Evolutionary conservation across 2,113 vertebrate species (phyloP), one percentile per base, ranked within the genome.

Genomic region (Phylloscopus trochiloides): DNA sequence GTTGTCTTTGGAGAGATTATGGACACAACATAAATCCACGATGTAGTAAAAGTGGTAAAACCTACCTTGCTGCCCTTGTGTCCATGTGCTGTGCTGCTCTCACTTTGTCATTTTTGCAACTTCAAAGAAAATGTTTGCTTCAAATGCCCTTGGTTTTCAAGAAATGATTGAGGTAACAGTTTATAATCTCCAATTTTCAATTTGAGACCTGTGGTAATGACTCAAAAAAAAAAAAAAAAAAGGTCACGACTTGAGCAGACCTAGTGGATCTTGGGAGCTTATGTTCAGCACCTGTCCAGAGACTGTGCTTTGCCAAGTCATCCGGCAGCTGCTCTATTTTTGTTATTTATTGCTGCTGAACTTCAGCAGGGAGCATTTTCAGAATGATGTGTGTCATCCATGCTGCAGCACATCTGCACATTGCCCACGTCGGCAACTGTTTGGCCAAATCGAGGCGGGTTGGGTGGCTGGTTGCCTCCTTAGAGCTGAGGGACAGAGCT

Each of bases 351-450:
- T 58, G 28, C 25, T 76, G 51, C 52, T 75, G 57, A 71, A 63
- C 28, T 34, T 71, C 10, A 40, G 15, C 32, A 40, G 24, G 70
- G 21, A 71, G 31, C 10, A 8, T 34, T 70, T 82, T 51, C 62
- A 58, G 61, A 55, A 47, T 10, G 8, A 34, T 26, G 9, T 57
- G 24, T 71, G 4, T 34, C 54, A 59, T 43, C 51, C 14, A 1
- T 31, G 47, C 47, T 71, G 71, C 67, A 71, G 66, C 0, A 7
- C 24, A 7, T 28, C 36, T 86, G 43, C 43, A 21, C 10, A 29
- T 29, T 22, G 43, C 34, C 16, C 12, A 1, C 3, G 2, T 54
- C 48, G 22, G 42, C 4, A 3, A 10, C 14, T 42, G 3, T 34
- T 61, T 59, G 62, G 20, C 32, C 58, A 50, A 16, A 58, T 32